Percentiles rank a stretch among this genome's conserved stretches.
Evolutionary conservation across 2,113 vertebrate species (phyloP).

Genomic region (Upupa epops): DNA sequence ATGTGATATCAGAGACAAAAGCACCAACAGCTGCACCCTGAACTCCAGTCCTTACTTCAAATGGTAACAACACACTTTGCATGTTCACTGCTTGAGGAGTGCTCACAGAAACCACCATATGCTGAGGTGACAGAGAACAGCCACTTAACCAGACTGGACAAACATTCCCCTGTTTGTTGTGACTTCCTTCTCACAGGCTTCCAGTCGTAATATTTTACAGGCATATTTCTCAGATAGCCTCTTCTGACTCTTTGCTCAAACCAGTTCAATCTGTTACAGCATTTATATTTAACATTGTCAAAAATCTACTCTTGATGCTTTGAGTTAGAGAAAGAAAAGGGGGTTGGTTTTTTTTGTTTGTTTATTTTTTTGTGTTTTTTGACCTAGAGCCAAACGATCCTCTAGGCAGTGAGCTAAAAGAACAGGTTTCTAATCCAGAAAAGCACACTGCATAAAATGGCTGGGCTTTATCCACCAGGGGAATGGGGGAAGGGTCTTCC

Average conservation of each 20-base stretch:
- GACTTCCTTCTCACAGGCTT: neutral
- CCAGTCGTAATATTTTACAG: neutral
- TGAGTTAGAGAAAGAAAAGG: neutral
- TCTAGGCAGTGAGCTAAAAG: neutral
- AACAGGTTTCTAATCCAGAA: neutral
- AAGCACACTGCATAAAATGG: neutral
- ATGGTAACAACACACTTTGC: neutral
- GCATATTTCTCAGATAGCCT: neutral
- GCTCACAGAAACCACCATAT: neutral
- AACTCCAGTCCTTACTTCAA: neutral
- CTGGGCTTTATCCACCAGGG: neutral
- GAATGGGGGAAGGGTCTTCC: neutral
- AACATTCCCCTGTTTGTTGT: neutral
- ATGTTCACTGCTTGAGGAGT: neutral
- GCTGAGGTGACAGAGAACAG: neutral
- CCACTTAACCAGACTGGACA: neutral
- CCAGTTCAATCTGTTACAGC: neutral
- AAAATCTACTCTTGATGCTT: neutral
- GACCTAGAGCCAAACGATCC: neutral
- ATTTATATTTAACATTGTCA: neutral
- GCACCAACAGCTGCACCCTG: neutral
- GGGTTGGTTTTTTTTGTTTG: neutral
- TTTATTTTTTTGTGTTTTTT: too few species aligned
- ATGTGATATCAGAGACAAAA: neutral
- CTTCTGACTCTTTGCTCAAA: neutral